Conservation (phyloP, 1,140 invertebrate genomes). For the Cydia splendana region DNA sequence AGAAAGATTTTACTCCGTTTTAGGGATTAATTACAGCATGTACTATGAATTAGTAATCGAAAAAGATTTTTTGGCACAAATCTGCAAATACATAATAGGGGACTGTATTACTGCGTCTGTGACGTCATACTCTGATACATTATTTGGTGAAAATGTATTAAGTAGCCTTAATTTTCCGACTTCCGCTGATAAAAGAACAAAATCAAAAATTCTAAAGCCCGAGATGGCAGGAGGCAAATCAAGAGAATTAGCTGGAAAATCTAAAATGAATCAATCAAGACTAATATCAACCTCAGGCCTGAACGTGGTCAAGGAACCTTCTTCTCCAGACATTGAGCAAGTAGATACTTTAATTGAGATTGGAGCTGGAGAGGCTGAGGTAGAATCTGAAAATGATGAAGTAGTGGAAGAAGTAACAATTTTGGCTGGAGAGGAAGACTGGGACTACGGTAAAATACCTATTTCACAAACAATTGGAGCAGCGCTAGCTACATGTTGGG, state of each 20-base stretch:
- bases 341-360: conserved; percentile 41
- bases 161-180: conserved; percentile 61
- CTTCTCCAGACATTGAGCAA: conserved; percentile 45
- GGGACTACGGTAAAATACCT: conserved; percentile 77
- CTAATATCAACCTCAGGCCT: conserved; percentile 47
- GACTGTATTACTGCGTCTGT: conserved; percentile 69
- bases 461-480: conserved; percentile 63
- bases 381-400: conserved; percentile 47
- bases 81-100: conserved; percentile 81
- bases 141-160: conserved; percentile 75
- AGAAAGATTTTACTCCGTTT: conserved; percentile 80
- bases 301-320: conserved; percentile 55
- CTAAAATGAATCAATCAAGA: conserved; percentile 53
- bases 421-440: conserved; percentile 77
- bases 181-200: conserved; percentile 63
- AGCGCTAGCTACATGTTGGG: conserved; percentile 79
- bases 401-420: conserved; percentile 55
- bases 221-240: conserved; percentile 57
- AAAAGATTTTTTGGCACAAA: conserved; percentile 74
- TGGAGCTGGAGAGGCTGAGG: conserved; percentile 38
- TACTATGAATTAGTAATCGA: conserved; percentile 79
- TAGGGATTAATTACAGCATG: conserved; percentile 80
- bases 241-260: conserved; percentile 54
- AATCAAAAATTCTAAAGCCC: conserved; percentile 66
- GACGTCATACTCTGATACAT: conserved; percentile 64